phyloP scores from a whole-genome alignment of 30 jellyfish, hydroid and myxozoan genomes.

The Rhopilema esculentum region DNA sequence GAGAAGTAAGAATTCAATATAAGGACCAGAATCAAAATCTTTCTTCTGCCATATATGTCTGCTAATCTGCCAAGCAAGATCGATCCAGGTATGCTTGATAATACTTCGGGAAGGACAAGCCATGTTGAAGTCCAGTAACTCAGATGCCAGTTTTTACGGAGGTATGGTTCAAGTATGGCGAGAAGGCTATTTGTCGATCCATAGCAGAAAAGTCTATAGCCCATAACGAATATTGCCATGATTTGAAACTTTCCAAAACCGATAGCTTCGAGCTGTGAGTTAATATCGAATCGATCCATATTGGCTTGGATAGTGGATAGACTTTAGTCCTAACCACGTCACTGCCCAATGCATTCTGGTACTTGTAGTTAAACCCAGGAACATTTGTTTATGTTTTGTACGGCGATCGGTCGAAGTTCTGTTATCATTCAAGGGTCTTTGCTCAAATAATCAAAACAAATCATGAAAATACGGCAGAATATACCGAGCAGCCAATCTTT shows the following conservation, averaged over 20 bases:
- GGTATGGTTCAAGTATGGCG: neutral
- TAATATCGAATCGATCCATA: too few species aligned
- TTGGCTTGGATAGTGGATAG: too few species aligned
- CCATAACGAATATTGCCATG: neutral
- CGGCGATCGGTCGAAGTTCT: too few species aligned
- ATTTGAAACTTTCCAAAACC: slow-evolving; percentile 11
- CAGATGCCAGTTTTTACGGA: neutral
- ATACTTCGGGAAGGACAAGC: neutral
- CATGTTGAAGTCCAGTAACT: neutral
- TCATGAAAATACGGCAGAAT: too few species aligned
- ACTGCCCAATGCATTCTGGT: too few species aligned
- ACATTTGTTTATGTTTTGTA: too few species aligned
- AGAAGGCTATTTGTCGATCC: neutral
- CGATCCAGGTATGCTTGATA: neutral
- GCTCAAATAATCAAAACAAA: too few species aligned
- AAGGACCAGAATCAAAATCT: neutral
- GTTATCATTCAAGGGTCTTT: too few species aligned
- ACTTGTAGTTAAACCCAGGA: too few species aligned
- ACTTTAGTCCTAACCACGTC: too few species aligned
- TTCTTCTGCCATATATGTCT: slow-evolving; percentile 18
- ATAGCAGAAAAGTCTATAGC: neutral
- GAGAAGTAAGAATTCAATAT: neutral
- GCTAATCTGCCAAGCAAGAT: slow-evolving; percentile 3
- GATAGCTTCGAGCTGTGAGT: neutral
- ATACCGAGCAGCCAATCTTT: too few species aligned